These are phyloP conservation scores for Haliclona indistincta DNA, from an alignment of 37 sponge, comb jelly and placozoan genomes.

Conservation along the genomic window DNA sequence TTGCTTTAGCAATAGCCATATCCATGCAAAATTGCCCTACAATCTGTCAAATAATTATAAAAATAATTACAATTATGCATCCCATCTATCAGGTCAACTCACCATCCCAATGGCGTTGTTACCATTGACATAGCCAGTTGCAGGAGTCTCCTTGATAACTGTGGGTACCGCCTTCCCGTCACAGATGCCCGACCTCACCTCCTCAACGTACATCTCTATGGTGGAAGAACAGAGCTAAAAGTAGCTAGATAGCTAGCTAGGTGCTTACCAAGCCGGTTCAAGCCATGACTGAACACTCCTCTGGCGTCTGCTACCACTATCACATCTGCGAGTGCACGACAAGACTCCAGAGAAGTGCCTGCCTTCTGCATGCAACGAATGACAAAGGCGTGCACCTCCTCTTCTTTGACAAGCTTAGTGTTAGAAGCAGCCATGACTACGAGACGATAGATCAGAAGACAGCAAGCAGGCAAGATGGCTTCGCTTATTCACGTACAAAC, in stretches of 20 bases:
- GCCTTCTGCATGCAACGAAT: constrained; percentile 40
- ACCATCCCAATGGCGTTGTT: constrained; percentile 80
- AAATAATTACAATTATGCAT: too few relatives aligned
- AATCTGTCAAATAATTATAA: constrained; percentile 57
- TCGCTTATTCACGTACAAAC: too few relatives aligned
- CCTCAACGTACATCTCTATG: constrained; percentile 8
- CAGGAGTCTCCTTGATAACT: constrained; percentile 70
- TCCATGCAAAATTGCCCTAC: constrained; percentile 87
- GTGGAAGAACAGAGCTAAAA: background rate
- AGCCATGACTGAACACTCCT: constrained; percentile 94
- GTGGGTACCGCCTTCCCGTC: constrained; percentile 68
- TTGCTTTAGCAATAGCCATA: constrained; percentile 87
- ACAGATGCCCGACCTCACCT: constrained; percentile 8
- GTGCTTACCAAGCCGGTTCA: constrained; percentile 88
- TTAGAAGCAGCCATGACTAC: too few relatives aligned
- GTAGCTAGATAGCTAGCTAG: too few relatives aligned
- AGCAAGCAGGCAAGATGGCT: too few relatives aligned
- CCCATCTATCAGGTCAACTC: too few relatives aligned
- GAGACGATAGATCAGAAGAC: too few relatives aligned
- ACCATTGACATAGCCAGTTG: constrained; percentile 87
- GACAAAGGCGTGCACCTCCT: constrained; percentile 62
- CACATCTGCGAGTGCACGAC: constrained; percentile 65
- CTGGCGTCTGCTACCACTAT: constrained; percentile 79
- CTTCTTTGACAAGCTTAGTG: constrained; percentile 34
- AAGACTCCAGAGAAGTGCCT: constrained; percentile 42